Evolutionary conservation across 2,113 vertebrate species (phyloP).

Genomic region (Eptatretus burgeri): DNA sequence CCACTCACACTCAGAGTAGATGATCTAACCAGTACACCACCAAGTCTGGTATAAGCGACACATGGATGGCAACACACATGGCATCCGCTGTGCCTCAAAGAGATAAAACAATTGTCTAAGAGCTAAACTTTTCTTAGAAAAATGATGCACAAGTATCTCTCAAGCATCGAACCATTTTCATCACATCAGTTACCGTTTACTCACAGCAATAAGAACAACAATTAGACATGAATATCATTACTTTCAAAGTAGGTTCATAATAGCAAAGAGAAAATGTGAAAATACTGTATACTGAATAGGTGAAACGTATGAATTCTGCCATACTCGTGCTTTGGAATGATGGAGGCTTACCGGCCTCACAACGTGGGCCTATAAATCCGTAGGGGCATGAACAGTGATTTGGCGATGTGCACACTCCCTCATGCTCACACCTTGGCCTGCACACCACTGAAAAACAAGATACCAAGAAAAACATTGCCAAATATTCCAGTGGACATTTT

Average conservation of each 20-base stretch:
- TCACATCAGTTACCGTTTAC: neutral
- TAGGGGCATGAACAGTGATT: slow-evolving; percentile 26
- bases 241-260: neutral
- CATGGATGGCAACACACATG: too few relatives aligned
- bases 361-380: slow-evolving; percentile 22
- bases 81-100: too few relatives aligned
- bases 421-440: slow-evolving; percentile 18
- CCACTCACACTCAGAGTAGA: too few relatives aligned
- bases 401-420: slow-evolving; percentile 19
- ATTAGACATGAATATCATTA: slow-evolving; percentile 7
- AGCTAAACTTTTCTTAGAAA: too few relatives aligned
- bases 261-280: neutral
- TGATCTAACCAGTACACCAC: too few relatives aligned
- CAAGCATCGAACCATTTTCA: neutral
- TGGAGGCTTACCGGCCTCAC: slow-evolving; percentile 22
- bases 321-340: slow-evolving; percentile 2
- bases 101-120: too few relatives aligned
- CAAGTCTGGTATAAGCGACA: too few relatives aligned
- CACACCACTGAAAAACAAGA: slow-evolving; percentile 17
- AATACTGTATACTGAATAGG: slow-evolving; percentile 7
- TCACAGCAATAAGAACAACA: slow-evolving; percentile 13
- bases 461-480: neutral
- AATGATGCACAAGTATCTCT: neutral
- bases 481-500: too few relatives aligned
- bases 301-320: slow-evolving; percentile 10